These are phyloP conservation scores for Drosophila phalerata DNA, from an alignment of 2,888 invertebrate genomes.

Conservation along the genomic window DNA sequence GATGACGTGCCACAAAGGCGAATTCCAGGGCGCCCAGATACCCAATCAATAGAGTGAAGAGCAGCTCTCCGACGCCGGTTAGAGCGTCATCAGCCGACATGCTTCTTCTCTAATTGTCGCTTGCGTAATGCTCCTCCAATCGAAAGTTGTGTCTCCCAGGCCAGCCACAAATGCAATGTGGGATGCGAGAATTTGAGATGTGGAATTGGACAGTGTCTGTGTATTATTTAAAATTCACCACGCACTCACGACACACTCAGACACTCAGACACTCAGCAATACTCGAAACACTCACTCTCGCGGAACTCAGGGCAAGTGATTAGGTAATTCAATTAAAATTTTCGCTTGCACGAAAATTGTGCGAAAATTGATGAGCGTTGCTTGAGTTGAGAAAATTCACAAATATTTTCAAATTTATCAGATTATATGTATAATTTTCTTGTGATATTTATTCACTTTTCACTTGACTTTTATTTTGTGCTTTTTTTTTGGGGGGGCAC, in stretches of 20 bases:
- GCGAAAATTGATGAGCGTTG: conserved; percentile 22
- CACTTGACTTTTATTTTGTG: conserved; percentile 18
- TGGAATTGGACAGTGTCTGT: conserved; percentile 4
- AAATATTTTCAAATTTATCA: conserved; percentile 4
- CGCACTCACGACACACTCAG: conserved; percentile 57
- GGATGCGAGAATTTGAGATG: conserved; percentile 33
- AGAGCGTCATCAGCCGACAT: conserved; percentile 77
- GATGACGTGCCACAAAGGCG: conserved; percentile 83
- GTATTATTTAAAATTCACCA: conserved; percentile 68
- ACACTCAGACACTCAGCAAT: conserved; percentile 21
- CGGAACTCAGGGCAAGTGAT: conserved; percentile 61
- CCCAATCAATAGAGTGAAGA: conserved; percentile 91
- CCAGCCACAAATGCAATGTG: conserved; percentile 36
- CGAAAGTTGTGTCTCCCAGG: conserved; percentile 20
- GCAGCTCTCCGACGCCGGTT: conserved; percentile 89
- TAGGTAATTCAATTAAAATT: conserved; percentile 76
- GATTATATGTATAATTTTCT: conserved; percentile 5
- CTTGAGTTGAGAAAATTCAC: conserved; percentile 12
- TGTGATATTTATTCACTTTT: conserved; percentile 24
- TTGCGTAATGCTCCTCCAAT: conserved; percentile 69
- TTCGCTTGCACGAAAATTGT: conserved; percentile 25
- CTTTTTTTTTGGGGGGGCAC: background rate
- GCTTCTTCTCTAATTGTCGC: conserved; percentile 20
- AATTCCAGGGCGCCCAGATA: conserved; percentile 91
- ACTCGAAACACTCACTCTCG: conserved; percentile 42